Evolutionary conservation across 2,888 invertebrate genomes (phyloP).

Genomic region (Mamestra brassicae): DNA sequence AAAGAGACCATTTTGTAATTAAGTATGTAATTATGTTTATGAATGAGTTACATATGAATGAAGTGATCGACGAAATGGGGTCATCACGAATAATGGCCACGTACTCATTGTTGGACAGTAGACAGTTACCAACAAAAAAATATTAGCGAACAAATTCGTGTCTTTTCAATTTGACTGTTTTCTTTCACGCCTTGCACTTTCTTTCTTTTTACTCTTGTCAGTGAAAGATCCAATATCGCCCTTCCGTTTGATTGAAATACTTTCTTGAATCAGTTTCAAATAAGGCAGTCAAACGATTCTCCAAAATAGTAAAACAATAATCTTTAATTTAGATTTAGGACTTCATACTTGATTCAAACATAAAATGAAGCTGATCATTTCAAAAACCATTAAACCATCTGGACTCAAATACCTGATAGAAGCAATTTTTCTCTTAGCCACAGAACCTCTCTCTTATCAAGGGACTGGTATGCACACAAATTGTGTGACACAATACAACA

Average conservation of each 20-base stretch:
- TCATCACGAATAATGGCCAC: background rate
- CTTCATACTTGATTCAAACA: background rate
- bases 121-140: constrained; percentile 8
- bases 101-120: background rate
- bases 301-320: background rate
- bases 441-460: background rate
- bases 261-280: constrained; percentile 24
- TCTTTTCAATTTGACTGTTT: constrained; percentile 52
- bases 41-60: constrained; percentile 29
- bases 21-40: constrained; percentile 21
- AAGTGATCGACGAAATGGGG: constrained; percentile 12
- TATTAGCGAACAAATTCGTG: constrained; percentile 34
- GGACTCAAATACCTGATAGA: too few relatives aligned
- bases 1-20: background rate
- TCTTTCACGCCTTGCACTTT: constrained; percentile 44
- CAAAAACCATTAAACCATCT: background rate
- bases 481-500: background rate
- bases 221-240: constrained; percentile 14
- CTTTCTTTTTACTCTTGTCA: constrained; percentile 13
- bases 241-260: constrained; percentile 18
- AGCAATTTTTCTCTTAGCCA: background rate
- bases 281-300: background rate
- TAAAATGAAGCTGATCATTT: background rate
- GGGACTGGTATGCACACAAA: background rate
- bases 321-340: background rate